Conservation (phyloP, 2,888 invertebrate genomes). For the Buathra laborator region DNA sequence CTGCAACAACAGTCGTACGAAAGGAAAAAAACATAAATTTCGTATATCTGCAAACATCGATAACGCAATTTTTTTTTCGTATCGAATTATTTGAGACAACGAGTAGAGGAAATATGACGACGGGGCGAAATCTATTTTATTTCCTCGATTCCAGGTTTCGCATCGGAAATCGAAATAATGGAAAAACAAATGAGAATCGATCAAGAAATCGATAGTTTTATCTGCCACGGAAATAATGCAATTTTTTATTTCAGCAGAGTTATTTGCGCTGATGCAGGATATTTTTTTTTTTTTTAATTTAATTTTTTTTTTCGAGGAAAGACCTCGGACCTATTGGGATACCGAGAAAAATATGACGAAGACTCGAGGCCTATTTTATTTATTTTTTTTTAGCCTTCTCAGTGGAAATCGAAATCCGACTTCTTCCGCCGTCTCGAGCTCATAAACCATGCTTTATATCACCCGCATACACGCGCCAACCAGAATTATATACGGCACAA, state of each 20-base stretch:
- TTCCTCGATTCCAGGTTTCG: too few species aligned
- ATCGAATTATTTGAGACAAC: neutral
- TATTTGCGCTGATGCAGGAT: too few species aligned
- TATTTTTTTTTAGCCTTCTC: constrained; percentile 58
- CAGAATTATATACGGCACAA: constrained; percentile 4
- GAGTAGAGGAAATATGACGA: neutral
- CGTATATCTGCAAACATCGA: neutral
- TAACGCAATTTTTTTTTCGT: neutral
- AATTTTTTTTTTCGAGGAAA: too few species aligned
- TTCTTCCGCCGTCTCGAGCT: constrained; percentile 55
- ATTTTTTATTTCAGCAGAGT: too few species aligned
- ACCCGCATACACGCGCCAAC: constrained; percentile 17
- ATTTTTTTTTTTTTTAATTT: too few species aligned
- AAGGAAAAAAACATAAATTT: neutral
- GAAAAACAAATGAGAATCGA: too few species aligned
- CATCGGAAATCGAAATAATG: too few species aligned
- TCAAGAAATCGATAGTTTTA: too few species aligned
- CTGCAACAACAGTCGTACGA: neutral
- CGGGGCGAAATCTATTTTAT: too few species aligned
- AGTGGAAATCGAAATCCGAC: constrained; percentile 58
- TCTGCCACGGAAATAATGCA: too few species aligned
- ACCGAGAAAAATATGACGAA: constrained; percentile 31
- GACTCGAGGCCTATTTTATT: constrained; percentile 36
- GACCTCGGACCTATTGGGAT: neutral
- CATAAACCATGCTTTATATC: constrained; percentile 63